Base-by-base conservation (phyloP, 2,888 invertebrate species). In the Lobophora halterata region DNA sequence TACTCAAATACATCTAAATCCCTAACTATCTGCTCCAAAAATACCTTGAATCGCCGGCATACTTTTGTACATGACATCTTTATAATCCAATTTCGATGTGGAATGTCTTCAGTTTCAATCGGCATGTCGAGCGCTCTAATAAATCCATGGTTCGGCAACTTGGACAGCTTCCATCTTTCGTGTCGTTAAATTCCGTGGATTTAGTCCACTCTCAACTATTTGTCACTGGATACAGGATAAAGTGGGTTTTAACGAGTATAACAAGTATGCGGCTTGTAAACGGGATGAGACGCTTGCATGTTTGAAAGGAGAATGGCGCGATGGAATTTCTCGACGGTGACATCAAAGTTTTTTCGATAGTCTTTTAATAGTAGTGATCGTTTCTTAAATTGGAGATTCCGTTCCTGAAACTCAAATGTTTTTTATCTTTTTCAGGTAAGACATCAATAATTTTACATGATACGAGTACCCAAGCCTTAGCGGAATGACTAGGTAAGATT, bases 381-480 rank as follows among this genome's bases (percentile, higher is more conserved):
- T n/a, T n/a, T n/a, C n/a, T n/a, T n/a, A n/a, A n/a, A n/a, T n/a
- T n/a, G n/a, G n/a, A n/a, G n/a, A n/a, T n/a, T n/a, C n/a, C n/a
- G n/a, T n/a, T n/a, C n/a, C n/a, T n/a, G n/a, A n/a, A n/a, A 20
- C 7, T 14, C 6, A 2, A 14, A 13, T 9, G 14, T 16, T 17
- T 9, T 48, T 47, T 34, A 43, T 33, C 30, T 20, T 50, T 64
- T 63, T 30, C 70, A 70, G 69, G 66, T 70, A 70, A 66, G 64
- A 46, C 14, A 13, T 12, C 29, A 8, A 27, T 29, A 29, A 3
- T 23, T 8, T 2, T 1, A 3, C 16, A 16, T 9, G 2, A 6
- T 18, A 4, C 18, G 11, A 14, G 13, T n/a, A n/a, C n/a, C n/a
- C n/a, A n/a, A n/a, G n/a, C n/a, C n/a, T n/a, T n/a, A n/a, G n/a